Base-by-base conservation (phyloP, 2,113 vertebrate species). In the Smithornis capensis region DNA sequence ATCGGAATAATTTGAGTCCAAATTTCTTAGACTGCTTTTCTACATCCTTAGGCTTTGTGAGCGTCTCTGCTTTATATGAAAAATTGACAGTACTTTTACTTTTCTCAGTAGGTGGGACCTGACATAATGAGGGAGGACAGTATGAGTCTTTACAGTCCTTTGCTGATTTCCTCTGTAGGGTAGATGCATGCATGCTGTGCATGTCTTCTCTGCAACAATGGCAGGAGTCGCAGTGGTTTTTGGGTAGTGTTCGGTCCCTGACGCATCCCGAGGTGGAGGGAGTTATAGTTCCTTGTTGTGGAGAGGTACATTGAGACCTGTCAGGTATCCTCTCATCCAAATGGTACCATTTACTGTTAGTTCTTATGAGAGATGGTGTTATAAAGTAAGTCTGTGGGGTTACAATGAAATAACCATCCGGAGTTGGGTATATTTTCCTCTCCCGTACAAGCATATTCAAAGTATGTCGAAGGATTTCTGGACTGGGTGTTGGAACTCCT, bases 341-440 rank as follows among this genome's bases (percentile, higher is more conserved):
- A 97, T 99, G 99, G 97, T 99, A 99, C 99, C 99, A 99, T 97
- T 99, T 99, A 93, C 99, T 99, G 97, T 99, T 99, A 97, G 99
- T 99, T 97, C 99, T 98, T 98, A 99, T 99, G 94, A 99, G 98
- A 90, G 99, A 99, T 42, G 99, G 99, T 14, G 99, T 99, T 92
- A 99, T 99, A 94, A 99, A 99, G 93, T 99, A 99, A 33, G 99
- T 99, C 97, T 99, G 99, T 2, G 99, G 99, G 37, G 99, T 99
- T 82, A 99, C 99, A 60, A 99, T 99, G 96, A 99, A 99, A 96
- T 99, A 99, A 95, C 99, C 99, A 67, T 99, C 99, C 0, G 99
- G 98, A 69, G 99, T 99, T 12, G 99, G 99, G 93, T 99, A 99
- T 97, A 99, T 99, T 96, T 99, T 99, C 89, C 99, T 98, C 97